Evolutionary conservation across 2,888 invertebrate species (phyloP).

Genomic region (Clepsis dumicolana): DNA sequence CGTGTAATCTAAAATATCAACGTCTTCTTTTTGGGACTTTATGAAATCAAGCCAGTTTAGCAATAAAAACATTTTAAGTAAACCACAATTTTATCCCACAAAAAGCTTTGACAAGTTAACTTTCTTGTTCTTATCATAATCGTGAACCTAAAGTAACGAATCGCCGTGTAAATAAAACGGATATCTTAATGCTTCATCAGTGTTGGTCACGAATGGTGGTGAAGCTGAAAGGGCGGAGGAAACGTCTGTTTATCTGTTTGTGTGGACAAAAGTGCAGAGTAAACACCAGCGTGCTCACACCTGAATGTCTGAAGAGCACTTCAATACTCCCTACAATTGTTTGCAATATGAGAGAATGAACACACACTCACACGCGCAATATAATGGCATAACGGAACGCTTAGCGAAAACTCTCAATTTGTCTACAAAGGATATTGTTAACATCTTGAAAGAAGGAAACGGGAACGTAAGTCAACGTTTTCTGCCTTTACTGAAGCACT

Average conservation of each 20-base stretch:
- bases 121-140: slow-evolving; percentile 52
- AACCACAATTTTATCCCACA: slow-evolving; percentile 47
- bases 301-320: slow-evolving; percentile 51
- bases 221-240: slow-evolving; percentile 66
- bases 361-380: slow-evolving; percentile 30
- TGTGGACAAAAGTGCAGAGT: slow-evolving; percentile 60
- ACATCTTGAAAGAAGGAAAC: slow-evolving; percentile 9
- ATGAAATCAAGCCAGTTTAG: neutral
- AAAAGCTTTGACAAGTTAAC: slow-evolving; percentile 51
- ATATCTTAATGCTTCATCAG: slow-evolving; percentile 74
- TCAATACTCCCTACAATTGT: slow-evolving; percentile 41
- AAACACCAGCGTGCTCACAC: slow-evolving; percentile 53
- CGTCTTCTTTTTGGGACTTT: neutral
- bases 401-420: slow-evolving; percentile 18
- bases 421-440: slow-evolving; percentile 7
- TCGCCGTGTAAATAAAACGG: slow-evolving; percentile 69
- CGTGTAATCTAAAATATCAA: neutral
- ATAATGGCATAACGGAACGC: slow-evolving; percentile 16
- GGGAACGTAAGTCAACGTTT: slow-evolving; percentile 44
- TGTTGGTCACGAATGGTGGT: slow-evolving; percentile 76
- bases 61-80: neutral
- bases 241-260: slow-evolving; percentile 65
- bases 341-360: slow-evolving; percentile 39
- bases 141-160: slow-evolving; percentile 55
- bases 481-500: slow-evolving; percentile 50